These are phyloP conservation scores for Junonia oenone DNA, from an alignment of 2,888 invertebrate genomes.

Conservation along the genomic window DNA sequence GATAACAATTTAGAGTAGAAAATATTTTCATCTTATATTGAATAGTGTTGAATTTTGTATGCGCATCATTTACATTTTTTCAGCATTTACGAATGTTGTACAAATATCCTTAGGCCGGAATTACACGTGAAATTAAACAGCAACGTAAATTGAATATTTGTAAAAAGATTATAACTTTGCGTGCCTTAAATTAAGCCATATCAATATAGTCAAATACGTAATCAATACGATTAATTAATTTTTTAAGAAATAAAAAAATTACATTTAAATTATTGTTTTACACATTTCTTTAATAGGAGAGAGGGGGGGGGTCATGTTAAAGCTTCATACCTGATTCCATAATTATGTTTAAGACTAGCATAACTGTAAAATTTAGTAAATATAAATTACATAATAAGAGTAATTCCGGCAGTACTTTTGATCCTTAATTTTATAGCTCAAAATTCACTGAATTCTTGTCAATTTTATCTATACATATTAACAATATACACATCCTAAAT, in stretches of 20 bases:
- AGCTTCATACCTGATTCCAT: constrained; percentile 19
- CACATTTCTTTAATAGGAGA: background rate
- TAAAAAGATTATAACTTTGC: background rate
- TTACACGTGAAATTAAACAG: constrained; percentile 13
- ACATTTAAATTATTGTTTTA: background rate
- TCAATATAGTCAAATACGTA: background rate
- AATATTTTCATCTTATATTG: background rate
- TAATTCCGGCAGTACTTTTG: constrained; percentile 33
- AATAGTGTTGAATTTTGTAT: background rate
- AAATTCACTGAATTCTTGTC: constrained; percentile 18
- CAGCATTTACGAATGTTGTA: constrained; percentile 4
- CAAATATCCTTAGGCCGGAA: constrained; percentile 21
- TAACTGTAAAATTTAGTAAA: constrained; percentile 5
- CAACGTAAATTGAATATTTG: background rate
- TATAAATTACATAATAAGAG: constrained; percentile 16
- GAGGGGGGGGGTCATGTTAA: constrained; percentile 11
- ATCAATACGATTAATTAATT: background rate
- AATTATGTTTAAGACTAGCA: constrained; percentile 5
- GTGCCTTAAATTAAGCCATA: background rate
- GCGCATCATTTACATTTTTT: constrained; percentile 24
- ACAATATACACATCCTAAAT: constrained; percentile 30
- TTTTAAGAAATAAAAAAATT: background rate
- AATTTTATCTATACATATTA: constrained; percentile 21
- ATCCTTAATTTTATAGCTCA: constrained; percentile 22
- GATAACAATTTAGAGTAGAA: too few relatives aligned